phyloP scores from a whole-genome alignment of 1,140 invertebrate genomes.

The Bombyx mori region ASM3026992v2 NC_085117.1:438001-438500 shows the following conservation, averaged over 20 bases:
- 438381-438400: slow-evolving; percentile 1
- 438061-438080: too few relatives aligned
- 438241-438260: slow-evolving; percentile 19
- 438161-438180: too few relatives aligned
- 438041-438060: too few relatives aligned
- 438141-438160: too few relatives aligned
- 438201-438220: too few relatives aligned
- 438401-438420: slow-evolving; percentile 2
- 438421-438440: slow-evolving; percentile 9
- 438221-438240: slow-evolving; percentile 18
- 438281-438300: slow-evolving; percentile 28
- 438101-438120: too few relatives aligned
- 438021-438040: too few relatives aligned
- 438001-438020: too few relatives aligned
- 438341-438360: slow-evolving; percentile 11
- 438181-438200: too few relatives aligned
- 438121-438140: too few relatives aligned
- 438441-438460: neutral
- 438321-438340: slow-evolving; percentile 15
- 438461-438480: neutral
- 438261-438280: slow-evolving; percentile 8
- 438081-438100: too few relatives aligned
- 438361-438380: slow-evolving; percentile 6
- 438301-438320: slow-evolving; percentile 25
- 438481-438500: too few relatives aligned